phyloP scores from a whole-genome alignment of 2,888 invertebrate species.

The Cacoxenus indagator region DNA sequence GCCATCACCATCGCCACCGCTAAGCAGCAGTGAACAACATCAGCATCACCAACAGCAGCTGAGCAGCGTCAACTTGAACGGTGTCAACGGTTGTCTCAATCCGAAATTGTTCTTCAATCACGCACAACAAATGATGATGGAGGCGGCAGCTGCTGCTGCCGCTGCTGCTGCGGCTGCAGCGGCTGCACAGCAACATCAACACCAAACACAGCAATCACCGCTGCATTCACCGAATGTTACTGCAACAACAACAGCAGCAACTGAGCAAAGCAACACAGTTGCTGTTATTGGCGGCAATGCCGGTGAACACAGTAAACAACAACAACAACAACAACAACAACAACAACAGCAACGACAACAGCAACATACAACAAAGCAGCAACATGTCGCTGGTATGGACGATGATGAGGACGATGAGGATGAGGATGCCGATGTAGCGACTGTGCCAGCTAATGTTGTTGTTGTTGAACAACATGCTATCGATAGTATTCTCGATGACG shows the following conservation, averaged over 20 bases:
- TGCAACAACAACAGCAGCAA: conserved; percentile 28
- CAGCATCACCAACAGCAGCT: conserved; percentile 57
- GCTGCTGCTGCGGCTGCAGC: conserved; percentile 61
- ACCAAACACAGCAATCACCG: conserved; percentile 59
- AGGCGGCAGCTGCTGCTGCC: conserved; percentile 66
- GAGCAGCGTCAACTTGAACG: conserved; percentile 48
- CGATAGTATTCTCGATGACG: not conserved
- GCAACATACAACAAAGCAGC: conserved; percentile 48
- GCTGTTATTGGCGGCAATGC: conserved; percentile 24
- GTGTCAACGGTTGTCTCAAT: conserved; percentile 64
- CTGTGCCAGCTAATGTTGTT: not conserved
- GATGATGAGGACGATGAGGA: not conserved
- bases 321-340: conserved; percentile 19
- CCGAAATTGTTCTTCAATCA: conserved; percentile 68
- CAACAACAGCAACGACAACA: conserved; percentile 13
- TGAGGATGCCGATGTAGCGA: not conserved
- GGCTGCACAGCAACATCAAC: conserved; percentile 53
- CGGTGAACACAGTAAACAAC: not conserved
- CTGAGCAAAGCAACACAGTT: conserved; percentile 36
- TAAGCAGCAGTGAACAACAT: conserved; percentile 46
- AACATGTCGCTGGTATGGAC: conserved; percentile 35
- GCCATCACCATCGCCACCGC: conserved; percentile 68
- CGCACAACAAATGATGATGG: conserved; percentile 70
- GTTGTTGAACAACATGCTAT: conserved; percentile 20
- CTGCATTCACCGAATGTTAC: conserved; percentile 56